Evolutionary conservation across 1,140 invertebrate genomes (phyloP), one percentile per base, ranked within the genome.

Genomic region (Trachymyrmex cornetzi): DNA sequence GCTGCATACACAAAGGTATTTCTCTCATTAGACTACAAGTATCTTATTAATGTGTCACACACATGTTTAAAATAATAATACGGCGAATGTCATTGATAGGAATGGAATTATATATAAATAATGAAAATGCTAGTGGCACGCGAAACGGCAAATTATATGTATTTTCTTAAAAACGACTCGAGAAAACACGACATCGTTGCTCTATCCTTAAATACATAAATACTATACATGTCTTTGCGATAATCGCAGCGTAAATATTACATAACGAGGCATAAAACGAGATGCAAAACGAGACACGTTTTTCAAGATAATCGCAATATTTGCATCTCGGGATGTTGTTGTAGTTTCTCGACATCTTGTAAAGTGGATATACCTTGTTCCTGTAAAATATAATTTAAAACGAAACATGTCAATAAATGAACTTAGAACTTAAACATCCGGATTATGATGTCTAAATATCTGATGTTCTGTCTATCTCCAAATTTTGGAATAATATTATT

Each of bases 331-430:
- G 92, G 87, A 14, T 87, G 91, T 77, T 92, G 90, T 88, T 96
- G 96, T 86, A 96, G 87, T 77, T 94, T 95, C 89, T 96, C 96
- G 27, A 97, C 96, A 89, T 97, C 97, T 50, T 96, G 96, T 88
- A 97, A 90, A 3, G 97, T 97, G 75, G 96, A 96, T 87, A 97
- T 96, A 61, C 97, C 97, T 89, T 97, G 96, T 88, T 97, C 97
- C 93, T 98, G 96, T 85, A 96, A 84, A 11, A 69, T 87, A 87
- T 85, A 77, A 77, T 85, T 55, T 19, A 22, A 24, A 55, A 69
- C 3, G 7, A 80, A 66, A 66, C 50, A 67, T n/a, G 0, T 77
- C 34, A 38, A 34, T 57, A 53, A 4, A 64, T 1, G n/a, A 61
- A 63, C 2, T 12, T 50, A 12, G 7, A 34, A 71, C 1, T 74